phyloP scores from a whole-genome alignment of 2,888 invertebrate species.

The Tenthredo notha region DNA sequence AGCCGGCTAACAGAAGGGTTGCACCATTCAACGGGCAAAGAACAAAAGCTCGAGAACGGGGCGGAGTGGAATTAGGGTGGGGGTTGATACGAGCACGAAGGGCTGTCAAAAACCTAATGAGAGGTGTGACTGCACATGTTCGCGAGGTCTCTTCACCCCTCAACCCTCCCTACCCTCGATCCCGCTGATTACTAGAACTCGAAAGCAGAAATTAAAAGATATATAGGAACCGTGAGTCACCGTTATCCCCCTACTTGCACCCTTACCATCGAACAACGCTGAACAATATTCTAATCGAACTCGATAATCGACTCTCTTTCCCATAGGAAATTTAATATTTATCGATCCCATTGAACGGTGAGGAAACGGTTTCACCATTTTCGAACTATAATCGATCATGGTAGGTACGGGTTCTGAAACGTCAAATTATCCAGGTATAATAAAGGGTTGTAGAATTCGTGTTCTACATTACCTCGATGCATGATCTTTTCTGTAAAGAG shows the following conservation, averaged over 20 bases:
- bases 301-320: slow-evolving; percentile 36
- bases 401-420: slow-evolving; percentile 6
- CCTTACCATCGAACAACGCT: background rate
- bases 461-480: background rate
- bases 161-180: slow-evolving; percentile 27
- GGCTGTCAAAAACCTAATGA: slow-evolving; percentile 79
- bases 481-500: background rate
- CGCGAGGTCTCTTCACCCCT: slow-evolving; percentile 62
- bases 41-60: slow-evolving; percentile 50
- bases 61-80: slow-evolving; percentile 65
- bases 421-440: background rate
- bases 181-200: slow-evolving; percentile 67
- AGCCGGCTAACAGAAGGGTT: slow-evolving; percentile 49
- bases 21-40: slow-evolving; percentile 44
- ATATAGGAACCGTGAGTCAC: slow-evolving; percentile 65
- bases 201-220: slow-evolving; percentile 70
- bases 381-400: slow-evolving; percentile 9
- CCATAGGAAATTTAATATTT: slow-evolving; percentile 29
- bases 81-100: slow-evolving; percentile 76
- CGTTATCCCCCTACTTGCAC: background rate
- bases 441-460: background rate
- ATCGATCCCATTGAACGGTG: slow-evolving; percentile 17
- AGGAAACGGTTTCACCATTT: slow-evolving; percentile 9
- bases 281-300: slow-evolving; percentile 36
- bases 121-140: slow-evolving; percentile 79